Base-by-base conservation (phyloP, 2,888 invertebrate genomes). In the Stenichneumon culpator region DNA sequence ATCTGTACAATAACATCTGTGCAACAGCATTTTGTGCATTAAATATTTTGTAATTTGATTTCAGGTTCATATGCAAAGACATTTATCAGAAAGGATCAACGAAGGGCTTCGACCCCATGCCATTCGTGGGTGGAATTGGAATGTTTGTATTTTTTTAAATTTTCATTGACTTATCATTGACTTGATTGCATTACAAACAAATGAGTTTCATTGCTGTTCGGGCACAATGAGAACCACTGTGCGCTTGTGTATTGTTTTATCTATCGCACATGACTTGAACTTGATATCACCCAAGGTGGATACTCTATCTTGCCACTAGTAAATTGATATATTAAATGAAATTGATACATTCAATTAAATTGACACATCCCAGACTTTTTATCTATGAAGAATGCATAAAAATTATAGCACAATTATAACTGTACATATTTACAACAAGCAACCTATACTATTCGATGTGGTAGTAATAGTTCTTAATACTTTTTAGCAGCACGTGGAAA, bases 61-160 rank as follows among this genome's bases (percentile, higher is more conserved):
- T 54, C 87, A 94, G 94, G 83, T 95, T 97, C 91, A 95, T 97
- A 84, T 96, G 97, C 92, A 96, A 95, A 92, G 97, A 97, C 91
- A 97, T 97, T 86, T 95, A 96, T 86, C 96, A 96, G 90, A 96
- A 96, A 90, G 96, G 96, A 22, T 95, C 94, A 89, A 96, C 97
- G 0, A 95, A 95, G 89, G 96, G 96, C 79, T 95, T 96, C 86
- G 95, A 96, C 67, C 94, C 96, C 32, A 95, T 96, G 92, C 97
- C 97, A 0, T 97, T 97, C 93, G 92, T 97, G 60, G 97, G 97
- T 54, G 97, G 97, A 94, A 92, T 96, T 88, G 95, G 96, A 84
- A 95, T 97, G 97, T 97, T 94, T 96, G 97, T 96, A 79, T 78
- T 57, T 78, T 79, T 82, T 4, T 44, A n/a, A n/a, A n/a, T 52